Conservation (phyloP, 2,797 vertebrate genomes). For the Gymnodraco acuticeps region DNA sequence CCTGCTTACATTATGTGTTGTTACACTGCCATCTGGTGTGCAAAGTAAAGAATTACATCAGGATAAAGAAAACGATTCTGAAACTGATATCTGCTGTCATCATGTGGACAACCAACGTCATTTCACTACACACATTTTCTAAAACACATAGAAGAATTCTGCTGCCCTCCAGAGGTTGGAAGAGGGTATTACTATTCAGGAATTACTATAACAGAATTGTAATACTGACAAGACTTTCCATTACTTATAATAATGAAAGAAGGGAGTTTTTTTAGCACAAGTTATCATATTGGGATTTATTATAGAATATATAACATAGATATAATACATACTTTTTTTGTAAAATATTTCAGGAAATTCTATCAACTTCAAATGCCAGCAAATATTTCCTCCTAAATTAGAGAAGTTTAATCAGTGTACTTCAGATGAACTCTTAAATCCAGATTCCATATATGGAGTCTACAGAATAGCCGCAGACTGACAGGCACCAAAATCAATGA, state of each 20-base stretch:
- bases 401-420: too few relatives aligned
- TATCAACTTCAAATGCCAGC: too few relatives aligned
- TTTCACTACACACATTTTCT: background rate
- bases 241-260: background rate
- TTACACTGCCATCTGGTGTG: conserved; percentile 66
- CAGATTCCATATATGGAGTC: too few relatives aligned
- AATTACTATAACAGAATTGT: conserved; percentile 26
- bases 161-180: conserved; percentile 50
- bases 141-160: conserved; percentile 2
- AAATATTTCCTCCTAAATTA: too few relatives aligned
- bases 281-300: background rate
- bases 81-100: conserved; percentile 66
- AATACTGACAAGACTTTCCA: background rate
- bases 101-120: conserved; percentile 60
- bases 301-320: too few relatives aligned
- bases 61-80: background rate
- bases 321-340: background rate
- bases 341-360: background rate
- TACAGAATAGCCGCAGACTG: too few relatives aligned
- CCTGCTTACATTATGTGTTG: conserved; percentile 1
- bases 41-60: conserved; percentile 43
- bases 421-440: too few relatives aligned
- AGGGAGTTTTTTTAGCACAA: background rate
- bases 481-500: too few relatives aligned
- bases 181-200: conserved; percentile 27